Evolutionary conservation across 92 coral and sea anemone genomes (phyloP).

Genomic region (Pocillopora meandrina): DNA sequence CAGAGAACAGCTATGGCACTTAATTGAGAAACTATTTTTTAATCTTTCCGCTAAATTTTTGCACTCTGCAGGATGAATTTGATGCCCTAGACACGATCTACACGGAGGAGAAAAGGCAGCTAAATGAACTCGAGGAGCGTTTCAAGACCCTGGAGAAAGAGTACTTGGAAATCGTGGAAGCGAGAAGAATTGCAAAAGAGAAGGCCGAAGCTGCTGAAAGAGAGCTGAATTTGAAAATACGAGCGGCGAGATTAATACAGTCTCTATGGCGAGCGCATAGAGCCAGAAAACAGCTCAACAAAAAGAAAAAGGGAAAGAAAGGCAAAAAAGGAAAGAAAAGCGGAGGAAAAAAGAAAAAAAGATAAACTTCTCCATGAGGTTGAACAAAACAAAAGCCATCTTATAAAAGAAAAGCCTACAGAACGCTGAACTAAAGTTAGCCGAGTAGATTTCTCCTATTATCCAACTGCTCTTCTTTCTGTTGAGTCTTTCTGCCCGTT

Average conservation of each 20-base stretch:
- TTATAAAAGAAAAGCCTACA: no score
- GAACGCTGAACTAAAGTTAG: no score
- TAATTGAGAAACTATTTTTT: no score
- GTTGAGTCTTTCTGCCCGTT: no score
- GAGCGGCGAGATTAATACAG: conserved; percentile 92
- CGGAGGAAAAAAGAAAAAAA: conserved; percentile 68
- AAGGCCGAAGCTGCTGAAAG: conserved; percentile 93
- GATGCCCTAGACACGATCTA: conserved; percentile 92
- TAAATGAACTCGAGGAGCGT: conserved; percentile 92
- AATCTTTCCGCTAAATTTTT: background rate
- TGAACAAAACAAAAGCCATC: background rate
- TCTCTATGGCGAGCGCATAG: conserved; percentile 95
- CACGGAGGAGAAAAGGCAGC: conserved; percentile 93
- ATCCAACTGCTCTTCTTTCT: no score
- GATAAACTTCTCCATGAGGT: background rate
- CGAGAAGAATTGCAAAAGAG: conserved; percentile 90
- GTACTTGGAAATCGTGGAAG: conserved; percentile 83
- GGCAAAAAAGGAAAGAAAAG: conserved; percentile 79
- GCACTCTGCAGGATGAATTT: conserved; percentile 78
- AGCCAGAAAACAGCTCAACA: conserved; percentile 90
- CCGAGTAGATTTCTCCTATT: no score
- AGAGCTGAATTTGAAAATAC: conserved; percentile 85
- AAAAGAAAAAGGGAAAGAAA: conserved; percentile 82
- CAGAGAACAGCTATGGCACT: no score
- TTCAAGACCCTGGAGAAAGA: conserved; percentile 91